Conservation (phyloP, 2,113 vertebrate genomes). For the Entelurus aequoreus region DNA sequence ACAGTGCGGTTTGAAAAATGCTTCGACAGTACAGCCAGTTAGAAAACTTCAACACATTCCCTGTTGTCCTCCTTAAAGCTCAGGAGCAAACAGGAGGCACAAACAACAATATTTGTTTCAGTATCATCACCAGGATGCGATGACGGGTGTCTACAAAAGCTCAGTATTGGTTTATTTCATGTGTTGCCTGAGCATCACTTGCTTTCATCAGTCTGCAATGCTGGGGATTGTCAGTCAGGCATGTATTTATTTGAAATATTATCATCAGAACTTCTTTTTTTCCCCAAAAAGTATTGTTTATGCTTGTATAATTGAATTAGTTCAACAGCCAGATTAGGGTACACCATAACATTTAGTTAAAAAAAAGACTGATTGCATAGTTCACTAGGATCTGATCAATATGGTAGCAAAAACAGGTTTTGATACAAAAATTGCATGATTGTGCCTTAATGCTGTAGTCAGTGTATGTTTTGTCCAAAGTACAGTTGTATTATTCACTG, state of each 20-base stretch:
- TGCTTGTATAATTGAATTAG: background rate
- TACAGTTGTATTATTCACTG: background rate
- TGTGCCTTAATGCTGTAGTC: too few species aligned
- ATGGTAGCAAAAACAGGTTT: too few species aligned
- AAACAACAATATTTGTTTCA: constrained; percentile 38
- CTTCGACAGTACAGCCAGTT: background rate
- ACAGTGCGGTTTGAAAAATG: constrained; percentile 14
- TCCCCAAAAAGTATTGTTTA: background rate
- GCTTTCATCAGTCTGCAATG: background rate
- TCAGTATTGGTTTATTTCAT: constrained; percentile 3
- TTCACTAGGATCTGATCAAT: too few species aligned
- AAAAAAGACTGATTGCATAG: too few species aligned
- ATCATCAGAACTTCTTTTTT: background rate
- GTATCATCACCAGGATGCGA: constrained; percentile 5
- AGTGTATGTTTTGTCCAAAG: too few species aligned
- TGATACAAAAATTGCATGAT: background rate
- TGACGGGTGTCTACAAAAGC: background rate
- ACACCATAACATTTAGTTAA: too few species aligned
- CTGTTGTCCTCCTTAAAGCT: constrained; percentile 8
- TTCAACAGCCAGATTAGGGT: too few species aligned
- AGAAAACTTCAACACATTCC: constrained; percentile 20
- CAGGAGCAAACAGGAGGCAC: constrained; percentile 24
- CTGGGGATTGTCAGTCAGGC: too few species aligned
- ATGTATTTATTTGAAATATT: background rate
- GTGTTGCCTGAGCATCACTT: constrained; percentile 1